phyloP scores from a whole-genome alignment of 2,888 invertebrate genomes.

The Idaea straminata region DNA sequence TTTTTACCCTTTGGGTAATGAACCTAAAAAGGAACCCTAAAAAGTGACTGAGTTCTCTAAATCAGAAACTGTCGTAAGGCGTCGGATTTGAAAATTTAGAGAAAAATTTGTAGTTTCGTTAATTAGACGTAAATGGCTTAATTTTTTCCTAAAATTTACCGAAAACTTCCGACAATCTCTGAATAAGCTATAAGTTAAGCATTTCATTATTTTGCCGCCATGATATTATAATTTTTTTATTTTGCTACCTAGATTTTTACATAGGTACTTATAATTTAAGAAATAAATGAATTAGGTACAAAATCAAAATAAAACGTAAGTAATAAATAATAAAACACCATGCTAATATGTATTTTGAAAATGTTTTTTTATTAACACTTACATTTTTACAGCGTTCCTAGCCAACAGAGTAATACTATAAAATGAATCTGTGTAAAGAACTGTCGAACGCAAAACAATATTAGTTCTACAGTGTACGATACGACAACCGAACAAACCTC shows the following conservation, averaged over 20 bases:
- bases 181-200: no score
- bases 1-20: no score
- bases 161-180: no score
- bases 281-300: conserved; percentile 17
- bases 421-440: conserved; percentile 78
- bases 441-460: conserved; percentile 78
- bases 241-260: no score
- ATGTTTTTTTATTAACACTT: conserved; percentile 81
- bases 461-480: conserved; percentile 76
- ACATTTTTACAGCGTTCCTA: conserved; percentile 81
- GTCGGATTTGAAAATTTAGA: no score
- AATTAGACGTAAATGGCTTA: no score
- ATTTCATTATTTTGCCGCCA: no score
- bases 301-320: conserved; percentile 29
- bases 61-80: no score
- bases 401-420: conserved; percentile 80
- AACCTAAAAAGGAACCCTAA: no score
- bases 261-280: conserved; percentile 10
- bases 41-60: no score
- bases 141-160: no score
- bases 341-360: conserved; percentile 75
- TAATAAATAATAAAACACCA: conserved; percentile 51
- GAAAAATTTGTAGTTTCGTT: no score
- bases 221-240: neutral
- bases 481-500: conserved; percentile 57